Evolutionary conservation across 2,797 vertebrate species (phyloP).

Genomic region (Hyperoplus immaculatus): DNA sequence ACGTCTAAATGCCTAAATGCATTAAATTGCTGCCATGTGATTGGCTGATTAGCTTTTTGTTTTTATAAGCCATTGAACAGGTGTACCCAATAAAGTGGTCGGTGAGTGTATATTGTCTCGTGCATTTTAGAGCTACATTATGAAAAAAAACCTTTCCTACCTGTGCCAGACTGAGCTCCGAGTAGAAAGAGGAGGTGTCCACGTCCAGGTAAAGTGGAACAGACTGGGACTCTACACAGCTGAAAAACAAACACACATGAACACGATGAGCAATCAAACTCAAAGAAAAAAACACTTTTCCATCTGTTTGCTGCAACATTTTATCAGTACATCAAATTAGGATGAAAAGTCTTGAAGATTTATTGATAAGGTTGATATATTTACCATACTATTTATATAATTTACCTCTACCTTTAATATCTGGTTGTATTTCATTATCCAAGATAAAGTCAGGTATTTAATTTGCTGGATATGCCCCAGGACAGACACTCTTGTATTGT

Average conservation of each 20-base stretch:
- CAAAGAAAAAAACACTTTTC: not conserved
- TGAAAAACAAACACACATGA: slow-evolving; percentile 51
- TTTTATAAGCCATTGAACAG: too few relatives aligned
- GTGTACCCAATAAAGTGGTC: too few relatives aligned
- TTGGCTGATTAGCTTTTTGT: too few relatives aligned
- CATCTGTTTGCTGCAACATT: not conserved
- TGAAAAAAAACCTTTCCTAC: slow-evolving; percentile 54
- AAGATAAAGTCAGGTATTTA: not conserved
- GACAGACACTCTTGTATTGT: not conserved
- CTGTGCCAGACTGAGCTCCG: slow-evolving; percentile 84
- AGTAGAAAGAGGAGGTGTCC: slow-evolving; percentile 86
- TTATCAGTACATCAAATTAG: not conserved
- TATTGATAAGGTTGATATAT: not conserved
- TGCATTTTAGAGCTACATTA: too few relatives aligned
- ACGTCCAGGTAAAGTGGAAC: slow-evolving; percentile 86
- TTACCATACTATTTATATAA: not conserved
- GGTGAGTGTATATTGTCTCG: not conserved
- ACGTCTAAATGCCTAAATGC: too few relatives aligned
- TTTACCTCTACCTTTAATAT: not conserved
- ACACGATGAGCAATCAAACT: not conserved
- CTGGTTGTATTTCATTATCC: not conserved
- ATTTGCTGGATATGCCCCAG: not conserved
- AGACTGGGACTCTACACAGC: slow-evolving; percentile 85
- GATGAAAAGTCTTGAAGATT: not conserved
- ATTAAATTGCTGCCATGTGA: too few relatives aligned